Conservation (phyloP, 2,797 vertebrate species). For the Notolepis coatsorum region DNA sequence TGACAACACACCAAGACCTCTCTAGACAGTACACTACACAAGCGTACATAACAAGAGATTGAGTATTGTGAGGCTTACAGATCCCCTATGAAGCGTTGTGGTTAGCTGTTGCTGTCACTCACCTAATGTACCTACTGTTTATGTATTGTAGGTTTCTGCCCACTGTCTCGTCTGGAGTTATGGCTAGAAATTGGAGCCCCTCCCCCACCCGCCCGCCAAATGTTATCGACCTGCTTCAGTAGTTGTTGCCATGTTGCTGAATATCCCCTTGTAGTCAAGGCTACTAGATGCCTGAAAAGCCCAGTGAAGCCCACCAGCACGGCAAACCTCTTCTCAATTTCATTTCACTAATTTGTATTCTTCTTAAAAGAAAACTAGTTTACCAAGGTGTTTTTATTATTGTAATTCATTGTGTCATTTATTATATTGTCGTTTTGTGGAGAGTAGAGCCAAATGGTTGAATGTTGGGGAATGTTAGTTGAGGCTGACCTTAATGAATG, state of each 20-base stretch:
- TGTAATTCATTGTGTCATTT: constrained; percentile 54
- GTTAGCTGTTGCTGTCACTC: constrained; percentile 31
- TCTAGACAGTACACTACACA: constrained; percentile 48
- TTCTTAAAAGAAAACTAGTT: constrained; percentile 40
- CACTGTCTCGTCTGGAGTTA: constrained; percentile 32
- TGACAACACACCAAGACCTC: constrained; percentile 57
- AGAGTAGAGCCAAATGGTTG: constrained; percentile 54
- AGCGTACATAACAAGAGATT: constrained; percentile 31
- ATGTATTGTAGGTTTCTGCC: constrained; percentile 36
- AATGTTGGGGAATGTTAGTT: constrained; percentile 61
- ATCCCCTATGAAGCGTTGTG: constrained; percentile 36
- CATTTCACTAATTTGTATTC: constrained; percentile 31
- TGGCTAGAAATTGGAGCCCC: constrained; percentile 33
- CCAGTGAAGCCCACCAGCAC: constrained; percentile 9
- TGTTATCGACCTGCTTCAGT: constrained; percentile 24
- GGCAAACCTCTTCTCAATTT: constrained; percentile 36
- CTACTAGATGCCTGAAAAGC: constrained; percentile 57
- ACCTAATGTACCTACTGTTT: constrained; percentile 1
- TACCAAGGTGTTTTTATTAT: constrained; percentile 53
- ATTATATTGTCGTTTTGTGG: constrained; percentile 47
- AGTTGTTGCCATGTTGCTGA: constrained; percentile 57
- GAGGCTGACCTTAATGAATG: constrained; percentile 68
- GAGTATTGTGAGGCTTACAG: constrained; percentile 24
- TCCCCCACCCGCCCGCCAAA: no score
- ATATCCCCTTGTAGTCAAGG: constrained; percentile 34